A percentile compares a stretch with the other conserved stretches of the same genome.
Evolutionary conservation across 1,140 invertebrate genomes (phyloP).

Genomic region (Zaprionus inermis): DNA sequence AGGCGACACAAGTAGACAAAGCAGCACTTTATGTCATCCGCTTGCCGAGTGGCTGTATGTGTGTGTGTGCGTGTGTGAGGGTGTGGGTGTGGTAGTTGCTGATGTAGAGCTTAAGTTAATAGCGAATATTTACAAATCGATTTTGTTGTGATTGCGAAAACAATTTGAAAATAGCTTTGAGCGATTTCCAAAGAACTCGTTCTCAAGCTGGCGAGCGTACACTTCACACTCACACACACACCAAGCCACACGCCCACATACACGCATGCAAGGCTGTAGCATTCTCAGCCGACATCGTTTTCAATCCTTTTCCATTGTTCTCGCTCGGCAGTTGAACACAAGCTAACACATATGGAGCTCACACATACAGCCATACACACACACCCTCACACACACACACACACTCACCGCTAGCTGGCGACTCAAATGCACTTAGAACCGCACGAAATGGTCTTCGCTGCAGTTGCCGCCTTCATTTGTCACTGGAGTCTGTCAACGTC

Average conservation of each 20-base stretch:
- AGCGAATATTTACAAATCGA: constrained; percentile 69
- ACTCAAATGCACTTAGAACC: constrained; percentile 23
- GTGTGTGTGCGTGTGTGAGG: constrained; percentile 12
- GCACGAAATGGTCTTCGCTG: constrained; percentile 22
- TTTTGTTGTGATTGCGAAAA: constrained; percentile 75
- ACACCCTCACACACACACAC: background rate
- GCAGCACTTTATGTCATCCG: constrained; percentile 36
- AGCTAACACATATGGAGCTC: constrained; percentile 5
- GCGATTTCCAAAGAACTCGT: constrained; percentile 66
- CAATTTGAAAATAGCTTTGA: constrained; percentile 80
- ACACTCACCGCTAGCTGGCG: background rate
- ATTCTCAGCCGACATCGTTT: constrained; percentile 15
- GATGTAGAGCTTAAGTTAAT: constrained; percentile 51
- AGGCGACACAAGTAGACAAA: constrained; percentile 29
- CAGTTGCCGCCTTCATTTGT: constrained; percentile 59
- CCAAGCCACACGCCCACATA: constrained; percentile 6
- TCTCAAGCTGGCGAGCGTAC: constrained; percentile 65
- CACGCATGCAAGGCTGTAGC: constrained; percentile 22
- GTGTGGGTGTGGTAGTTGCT: constrained; percentile 24
- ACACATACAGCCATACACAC: background rate
- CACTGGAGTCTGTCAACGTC: constrained; percentile 25
- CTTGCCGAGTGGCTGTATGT: background rate
- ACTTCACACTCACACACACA: constrained; percentile 29
- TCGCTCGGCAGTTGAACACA: constrained; percentile 9
- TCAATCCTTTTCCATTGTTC: constrained; percentile 42